Conservation (phyloP, 1,140 invertebrate genomes). For the Zaprionus davidi region DNA sequence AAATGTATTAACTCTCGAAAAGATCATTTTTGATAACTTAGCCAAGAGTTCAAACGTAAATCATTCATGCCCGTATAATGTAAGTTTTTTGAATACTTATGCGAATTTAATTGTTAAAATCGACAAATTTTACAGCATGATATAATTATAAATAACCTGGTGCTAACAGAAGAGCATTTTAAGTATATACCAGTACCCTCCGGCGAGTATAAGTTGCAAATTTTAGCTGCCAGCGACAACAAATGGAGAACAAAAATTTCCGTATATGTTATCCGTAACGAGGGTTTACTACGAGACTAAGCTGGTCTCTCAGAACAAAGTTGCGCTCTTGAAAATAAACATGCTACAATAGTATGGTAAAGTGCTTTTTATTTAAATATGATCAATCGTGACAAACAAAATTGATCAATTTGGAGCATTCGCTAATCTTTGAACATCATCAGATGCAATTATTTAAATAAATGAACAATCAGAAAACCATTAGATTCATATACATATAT, state of each 20-base stretch:
- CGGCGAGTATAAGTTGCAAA: conserved; percentile 36
- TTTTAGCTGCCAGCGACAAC: conserved; percentile 29
- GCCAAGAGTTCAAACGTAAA: background rate
- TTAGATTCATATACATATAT: too few relatives aligned
- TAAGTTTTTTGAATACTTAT: background rate
- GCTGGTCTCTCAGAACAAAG: too few relatives aligned
- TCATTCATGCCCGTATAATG: conserved; percentile 17
- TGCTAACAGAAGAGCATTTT: conserved; percentile 12
- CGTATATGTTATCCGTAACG: conserved; percentile 1
- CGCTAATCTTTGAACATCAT: too few relatives aligned
- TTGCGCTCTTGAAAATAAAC: too few relatives aligned
- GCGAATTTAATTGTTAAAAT: background rate
- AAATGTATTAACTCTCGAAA: background rate
- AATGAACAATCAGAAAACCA: too few relatives aligned
- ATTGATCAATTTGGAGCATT: too few relatives aligned
- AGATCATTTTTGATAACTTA: background rate
- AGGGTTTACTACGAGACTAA: background rate
- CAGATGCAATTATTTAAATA: too few relatives aligned
- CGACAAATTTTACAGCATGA: conserved; percentile 8
- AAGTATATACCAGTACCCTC: conserved; percentile 14
- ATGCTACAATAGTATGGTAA: too few relatives aligned
- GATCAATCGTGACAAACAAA: background rate
- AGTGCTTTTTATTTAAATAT: background rate
- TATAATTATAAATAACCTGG: background rate
- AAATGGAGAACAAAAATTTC: conserved; percentile 32